Evolutionary conservation across 2,797 vertebrate genomes (phyloP), one percentile per base, ranked within the genome.

Genomic region (Glossophaga mutica): DNA sequence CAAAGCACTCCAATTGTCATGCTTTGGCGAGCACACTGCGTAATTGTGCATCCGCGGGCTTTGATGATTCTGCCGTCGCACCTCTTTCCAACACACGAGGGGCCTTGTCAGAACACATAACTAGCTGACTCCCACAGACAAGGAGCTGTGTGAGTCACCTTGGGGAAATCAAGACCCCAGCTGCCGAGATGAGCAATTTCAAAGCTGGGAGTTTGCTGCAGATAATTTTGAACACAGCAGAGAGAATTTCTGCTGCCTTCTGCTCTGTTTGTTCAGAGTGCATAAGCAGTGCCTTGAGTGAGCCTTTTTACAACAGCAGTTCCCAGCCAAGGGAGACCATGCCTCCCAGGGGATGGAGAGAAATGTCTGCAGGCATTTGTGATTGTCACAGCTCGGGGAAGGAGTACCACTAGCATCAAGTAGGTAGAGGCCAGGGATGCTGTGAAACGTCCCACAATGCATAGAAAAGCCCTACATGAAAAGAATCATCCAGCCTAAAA

Each of bases 121-220:
- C 50, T 3, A 52, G 92, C 62, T 16, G 39, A 94, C 77, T 95
- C 87, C 65, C 73, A 86, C 85, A 91, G 87, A 68, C 55, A 2
- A 4, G 44, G 6, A 21, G 37, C 52, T 85, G 34, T 15, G 48
- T 42, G 92, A 90, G 55, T 91, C 87, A 86, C 81, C 93, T 90
- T 78, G 81, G 68, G 87, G 93, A 97, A 93, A 97, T 97, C 90
- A 93, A 92, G 95, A 94, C 73, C 87, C 87, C 92, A 96, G 77
- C 39, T 96, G 92, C 90, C 18, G 81, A 92, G 42, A 68, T n/a
- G 94, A 95, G 74, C 81, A 92, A 26, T 87, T 96, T 95, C 85
- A 96, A 97, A 90, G 78, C 77, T 11, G 32, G 83, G 84, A 76
- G 32, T 96, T 86, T 88, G 44, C 48, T 0, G 6, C 62, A 87